Percentiles rank a stretch among this genome's conserved stretches.
Evolutionary conservation across 2,113 vertebrate species (phyloP).

Genomic region (Microcebus lehilahytsara): DNA sequence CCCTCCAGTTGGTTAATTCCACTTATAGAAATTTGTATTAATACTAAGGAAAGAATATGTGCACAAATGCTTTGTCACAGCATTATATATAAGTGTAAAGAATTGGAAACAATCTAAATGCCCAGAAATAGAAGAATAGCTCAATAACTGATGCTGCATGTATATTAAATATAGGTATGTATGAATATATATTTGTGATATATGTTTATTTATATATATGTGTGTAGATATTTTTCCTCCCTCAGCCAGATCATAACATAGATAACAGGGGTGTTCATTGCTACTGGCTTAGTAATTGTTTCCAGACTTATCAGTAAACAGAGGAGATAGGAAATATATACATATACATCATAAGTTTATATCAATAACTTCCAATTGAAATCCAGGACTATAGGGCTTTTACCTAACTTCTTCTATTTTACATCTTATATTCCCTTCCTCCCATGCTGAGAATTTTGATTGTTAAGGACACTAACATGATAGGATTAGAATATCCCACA

Average conservation of each 20-base stretch:
- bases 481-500: not conserved
- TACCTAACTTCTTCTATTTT: not conserved
- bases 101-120: not conserved
- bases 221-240: not conserved
- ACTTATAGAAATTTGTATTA: slow-evolving; percentile 2
- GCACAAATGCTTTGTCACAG: not conserved
- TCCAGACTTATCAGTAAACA: not conserved
- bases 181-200: not conserved
- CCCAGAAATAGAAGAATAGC: slow-evolving; percentile 1
- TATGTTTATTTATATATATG: not conserved
- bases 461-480: not conserved
- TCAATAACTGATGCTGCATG: not conserved
- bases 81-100: not conserved
- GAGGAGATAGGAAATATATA: not conserved
- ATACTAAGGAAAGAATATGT: not conserved
- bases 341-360: not conserved
- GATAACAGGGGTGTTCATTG: not conserved
- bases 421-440: not conserved
- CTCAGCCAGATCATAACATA: not conserved
- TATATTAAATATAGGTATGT: not conserved
- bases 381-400: not conserved
- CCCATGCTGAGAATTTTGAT: not conserved
- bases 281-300: not conserved
- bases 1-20: not conserved
- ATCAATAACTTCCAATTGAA: not conserved